A percentile compares a stretch with the other conserved stretches of the same genome.
These are phyloP conservation scores for Torymus tubicola DNA, from an alignment of 2,888 invertebrate species.

Conservation along the genomic window DNA sequence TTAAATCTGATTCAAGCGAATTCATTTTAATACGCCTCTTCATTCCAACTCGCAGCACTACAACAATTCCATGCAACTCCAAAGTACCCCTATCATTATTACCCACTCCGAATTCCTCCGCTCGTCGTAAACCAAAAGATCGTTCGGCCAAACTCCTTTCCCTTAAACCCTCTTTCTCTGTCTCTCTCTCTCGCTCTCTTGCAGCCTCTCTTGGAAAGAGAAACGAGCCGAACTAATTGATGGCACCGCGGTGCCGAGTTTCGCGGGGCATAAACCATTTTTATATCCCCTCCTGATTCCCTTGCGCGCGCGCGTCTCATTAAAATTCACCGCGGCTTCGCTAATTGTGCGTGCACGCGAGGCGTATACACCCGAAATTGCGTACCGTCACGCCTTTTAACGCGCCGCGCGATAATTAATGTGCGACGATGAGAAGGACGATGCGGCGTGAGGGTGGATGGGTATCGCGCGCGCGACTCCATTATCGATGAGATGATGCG, in stretches of 20 bases:
- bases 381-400: slow-evolving; percentile 57
- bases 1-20: too few species aligned
- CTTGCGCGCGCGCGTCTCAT: slow-evolving; percentile 62
- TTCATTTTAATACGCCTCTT: too few species aligned
- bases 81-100: slow-evolving; percentile 45
- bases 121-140: slow-evolving; percentile 42
- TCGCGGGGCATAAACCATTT: slow-evolving; percentile 72
- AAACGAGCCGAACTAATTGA: slow-evolving; percentile 66
- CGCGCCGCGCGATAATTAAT: slow-evolving; percentile 54
- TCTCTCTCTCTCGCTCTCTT: neutral
- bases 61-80: neutral
- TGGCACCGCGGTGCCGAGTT: slow-evolving; percentile 68
- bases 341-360: slow-evolving; percentile 60
- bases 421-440: slow-evolving; percentile 31
- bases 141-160: neutral
- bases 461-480: too few species aligned
- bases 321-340: slow-evolving; percentile 66
- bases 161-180: neutral
- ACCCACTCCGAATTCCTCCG: slow-evolving; percentile 32
- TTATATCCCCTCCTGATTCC: slow-evolving; percentile 65
- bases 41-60: too few species aligned
- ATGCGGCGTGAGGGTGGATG: too few species aligned
- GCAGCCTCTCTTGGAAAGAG: too few species aligned
- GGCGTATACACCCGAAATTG: slow-evolving; percentile 48
- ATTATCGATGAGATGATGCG: too few species aligned